Evolutionary conservation across 2,797 vertebrate genomes (phyloP).

Genomic region (Mormyrops boulengeri): DNA sequence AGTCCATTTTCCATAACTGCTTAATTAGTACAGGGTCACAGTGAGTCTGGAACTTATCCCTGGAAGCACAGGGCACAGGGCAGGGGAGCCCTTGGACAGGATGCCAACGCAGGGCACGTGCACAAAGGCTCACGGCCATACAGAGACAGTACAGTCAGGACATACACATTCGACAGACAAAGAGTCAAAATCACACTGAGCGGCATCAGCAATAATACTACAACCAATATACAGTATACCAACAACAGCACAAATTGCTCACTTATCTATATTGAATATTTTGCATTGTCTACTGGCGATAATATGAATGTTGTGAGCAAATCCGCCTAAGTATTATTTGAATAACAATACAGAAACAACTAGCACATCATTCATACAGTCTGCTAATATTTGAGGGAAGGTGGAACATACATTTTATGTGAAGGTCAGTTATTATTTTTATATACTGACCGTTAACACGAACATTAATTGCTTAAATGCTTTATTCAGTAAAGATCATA

Average conservation of each 20-base stretch:
- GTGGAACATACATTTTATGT: not conserved
- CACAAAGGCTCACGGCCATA: not conserved
- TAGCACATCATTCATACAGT: not conserved
- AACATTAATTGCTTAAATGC: not conserved
- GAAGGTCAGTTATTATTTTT: not conserved
- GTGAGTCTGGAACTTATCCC: not conserved
- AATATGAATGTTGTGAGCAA: not conserved
- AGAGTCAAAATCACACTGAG: not conserved
- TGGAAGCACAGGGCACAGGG: not conserved
- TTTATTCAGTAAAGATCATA: not conserved
- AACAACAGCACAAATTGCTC: not conserved
- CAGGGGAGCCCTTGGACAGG: not conserved
- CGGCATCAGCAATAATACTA: not conserved
- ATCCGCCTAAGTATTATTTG: not conserved
- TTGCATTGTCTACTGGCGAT: not conserved
- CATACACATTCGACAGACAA: not conserved
- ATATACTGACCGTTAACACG: not conserved
- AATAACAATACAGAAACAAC: not conserved
- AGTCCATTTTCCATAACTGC: not conserved
- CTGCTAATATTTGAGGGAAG: not conserved
- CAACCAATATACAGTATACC: not conserved
- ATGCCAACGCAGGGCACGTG: not conserved
- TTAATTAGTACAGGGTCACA: not conserved
- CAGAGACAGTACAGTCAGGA: not conserved
- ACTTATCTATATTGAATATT: not conserved